These are phyloP conservation scores for Pristiophorus japonicus DNA, from an alignment of 2,113 vertebrate genomes.

Conservation along the genomic window DNA sequence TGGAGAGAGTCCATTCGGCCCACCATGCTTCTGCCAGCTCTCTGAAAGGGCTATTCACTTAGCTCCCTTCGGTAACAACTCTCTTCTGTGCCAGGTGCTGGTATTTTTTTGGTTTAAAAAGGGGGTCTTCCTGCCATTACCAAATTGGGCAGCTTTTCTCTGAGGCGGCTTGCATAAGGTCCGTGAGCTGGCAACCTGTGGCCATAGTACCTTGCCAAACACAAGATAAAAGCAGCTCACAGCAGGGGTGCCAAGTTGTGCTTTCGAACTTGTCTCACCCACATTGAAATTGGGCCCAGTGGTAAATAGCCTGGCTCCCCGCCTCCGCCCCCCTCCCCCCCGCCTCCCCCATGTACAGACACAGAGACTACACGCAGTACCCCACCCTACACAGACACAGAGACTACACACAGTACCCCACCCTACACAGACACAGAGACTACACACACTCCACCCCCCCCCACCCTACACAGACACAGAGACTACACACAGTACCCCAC, in stretches of 20 bases:
- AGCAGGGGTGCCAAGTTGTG: too few relatives aligned
- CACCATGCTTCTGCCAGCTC: neutral
- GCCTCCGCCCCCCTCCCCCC: too few relatives aligned
- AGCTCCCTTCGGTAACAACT: neutral
- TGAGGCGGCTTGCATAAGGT: neutral
- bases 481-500: neutral
- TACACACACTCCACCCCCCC: too few relatives aligned
- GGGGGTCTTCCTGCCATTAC: neutral
- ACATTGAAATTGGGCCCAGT: neutral
- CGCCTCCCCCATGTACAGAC: too few relatives aligned
- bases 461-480: neutral
- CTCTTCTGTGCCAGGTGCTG: neutral
- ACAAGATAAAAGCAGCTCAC: neutral
- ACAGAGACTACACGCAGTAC: neutral
- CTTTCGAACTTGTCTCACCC: neutral
- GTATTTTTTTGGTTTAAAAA: neutral
- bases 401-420: neutral
- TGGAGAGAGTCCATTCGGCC: neutral
- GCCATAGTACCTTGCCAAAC: neutral
- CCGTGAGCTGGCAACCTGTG: neutral
- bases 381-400: neutral
- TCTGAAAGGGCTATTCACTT: neutral
- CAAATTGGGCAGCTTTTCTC: neutral
- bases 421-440: neutral
- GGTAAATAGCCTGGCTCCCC: neutral